Conservation (phyloP, 2,797 vertebrate genomes). For the Knipowitschia caucasica region DNA sequence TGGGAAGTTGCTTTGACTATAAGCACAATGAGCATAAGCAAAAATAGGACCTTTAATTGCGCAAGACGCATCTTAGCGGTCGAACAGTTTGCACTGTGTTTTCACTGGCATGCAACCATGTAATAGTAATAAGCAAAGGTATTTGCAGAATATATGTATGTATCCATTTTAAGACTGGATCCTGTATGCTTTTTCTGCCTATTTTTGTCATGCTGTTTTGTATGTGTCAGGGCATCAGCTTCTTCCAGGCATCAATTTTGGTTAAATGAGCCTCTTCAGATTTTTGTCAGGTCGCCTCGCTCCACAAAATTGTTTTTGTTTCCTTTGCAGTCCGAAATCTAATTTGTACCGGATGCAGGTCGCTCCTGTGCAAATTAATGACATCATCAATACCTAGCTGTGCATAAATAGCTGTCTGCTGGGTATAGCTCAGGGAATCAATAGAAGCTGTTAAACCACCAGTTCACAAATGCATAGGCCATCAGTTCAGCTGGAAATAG, state of each 20-base stretch:
- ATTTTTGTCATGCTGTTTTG: background rate
- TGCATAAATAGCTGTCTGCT: slow-evolving; percentile 43
- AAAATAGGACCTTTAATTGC: too few relatives aligned
- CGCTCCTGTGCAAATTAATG: slow-evolving; percentile 32
- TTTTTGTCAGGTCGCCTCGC: slow-evolving; percentile 22
- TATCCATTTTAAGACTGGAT: background rate
- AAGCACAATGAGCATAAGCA: too few relatives aligned
- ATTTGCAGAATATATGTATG: background rate
- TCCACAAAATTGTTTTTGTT: slow-evolving; percentile 29
- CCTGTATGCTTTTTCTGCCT: background rate
- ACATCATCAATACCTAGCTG: slow-evolving; percentile 56
- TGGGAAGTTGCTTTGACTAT: too few relatives aligned
- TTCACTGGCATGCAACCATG: too few relatives aligned
- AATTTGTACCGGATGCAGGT: slow-evolving; percentile 38
- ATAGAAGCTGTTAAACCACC: slow-evolving; percentile 36
- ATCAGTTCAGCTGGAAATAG: slow-evolving; percentile 28
- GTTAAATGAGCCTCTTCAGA: slow-evolving; percentile 15
- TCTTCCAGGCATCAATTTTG: slow-evolving; percentile 5
- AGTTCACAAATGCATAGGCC: slow-evolving; percentile 36
- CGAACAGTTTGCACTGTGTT: too few relatives aligned
- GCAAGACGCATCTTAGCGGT: too few relatives aligned
- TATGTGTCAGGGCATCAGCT: slow-evolving; percentile 3
- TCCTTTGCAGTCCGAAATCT: slow-evolving; percentile 30
- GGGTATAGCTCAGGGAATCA: slow-evolving; percentile 20
- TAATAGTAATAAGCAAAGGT: too few relatives aligned